Percentiles rank a stretch among this genome's conserved stretches.
phyloP scores from a whole-genome alignment of 2,888 invertebrate genomes.

The Drosophila testacea region DNA sequence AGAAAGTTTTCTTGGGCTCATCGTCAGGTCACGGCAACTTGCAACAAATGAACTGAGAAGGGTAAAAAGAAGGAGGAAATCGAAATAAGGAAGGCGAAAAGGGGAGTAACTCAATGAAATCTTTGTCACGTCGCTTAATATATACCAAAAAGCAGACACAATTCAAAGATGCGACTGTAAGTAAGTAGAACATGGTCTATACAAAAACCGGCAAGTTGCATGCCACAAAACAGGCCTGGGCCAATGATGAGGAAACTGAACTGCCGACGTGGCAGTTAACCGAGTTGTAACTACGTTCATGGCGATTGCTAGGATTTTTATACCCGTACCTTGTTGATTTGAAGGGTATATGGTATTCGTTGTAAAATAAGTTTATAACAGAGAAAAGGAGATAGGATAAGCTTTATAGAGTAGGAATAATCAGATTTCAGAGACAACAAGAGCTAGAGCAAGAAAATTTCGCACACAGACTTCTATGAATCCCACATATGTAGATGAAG shows the following conservation, averaged over 20 bases:
- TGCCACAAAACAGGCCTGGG: constrained; percentile 15
- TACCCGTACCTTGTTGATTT: neutral
- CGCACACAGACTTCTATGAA: no score
- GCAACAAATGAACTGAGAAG: constrained; percentile 13
- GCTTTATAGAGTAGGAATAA: no score
- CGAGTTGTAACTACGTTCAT: constrained; percentile 28
- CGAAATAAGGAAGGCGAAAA: neutral
- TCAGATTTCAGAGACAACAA: no score
- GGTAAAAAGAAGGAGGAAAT: neutral
- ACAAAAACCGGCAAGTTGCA: constrained; percentile 11
- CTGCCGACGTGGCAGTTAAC: constrained; percentile 54
- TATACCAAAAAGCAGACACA: constrained; percentile 16
- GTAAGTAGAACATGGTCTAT: constrained; percentile 10
- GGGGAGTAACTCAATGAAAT: constrained; percentile 52
- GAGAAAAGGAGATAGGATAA: no score
- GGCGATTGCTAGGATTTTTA: constrained; percentile 50
- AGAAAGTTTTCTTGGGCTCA: constrained; percentile 38
- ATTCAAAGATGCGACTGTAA: constrained; percentile 14
- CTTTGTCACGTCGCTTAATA: constrained; percentile 59
- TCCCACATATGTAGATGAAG: no score
- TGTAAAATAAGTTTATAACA: no score
- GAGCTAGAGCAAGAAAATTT: no score
- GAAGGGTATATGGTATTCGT: no score
- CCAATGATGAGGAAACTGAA: constrained; percentile 17
- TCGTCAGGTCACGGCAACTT: constrained; percentile 46